These are phyloP conservation scores for Esox niger DNA, from an alignment of 2,113 vertebrate genomes.

Conservation along the genomic window DNA sequence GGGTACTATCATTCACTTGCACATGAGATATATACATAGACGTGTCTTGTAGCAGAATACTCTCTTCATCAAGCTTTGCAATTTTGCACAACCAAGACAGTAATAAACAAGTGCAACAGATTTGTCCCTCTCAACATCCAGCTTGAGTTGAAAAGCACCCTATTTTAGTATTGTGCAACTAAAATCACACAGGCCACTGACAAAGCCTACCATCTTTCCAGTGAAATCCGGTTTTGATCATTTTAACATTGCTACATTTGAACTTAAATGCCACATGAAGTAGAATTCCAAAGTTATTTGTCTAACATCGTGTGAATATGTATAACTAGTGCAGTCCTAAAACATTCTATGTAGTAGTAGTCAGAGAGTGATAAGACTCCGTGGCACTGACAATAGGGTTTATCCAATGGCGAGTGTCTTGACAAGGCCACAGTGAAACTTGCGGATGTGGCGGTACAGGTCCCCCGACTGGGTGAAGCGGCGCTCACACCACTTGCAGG, in stretches of 20 bases:
- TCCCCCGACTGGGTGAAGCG: constrained; percentile 98
- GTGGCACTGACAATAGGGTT: constrained; percentile 44
- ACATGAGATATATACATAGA: constrained; percentile 17
- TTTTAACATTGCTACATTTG: constrained; percentile 53
- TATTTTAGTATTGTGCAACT: neutral
- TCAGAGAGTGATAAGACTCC: constrained; percentile 44
- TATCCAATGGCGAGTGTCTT: constrained; percentile 82
- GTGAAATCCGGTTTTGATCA: constrained; percentile 27
- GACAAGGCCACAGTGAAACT: constrained; percentile 96
- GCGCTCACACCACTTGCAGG: constrained; percentile 96
- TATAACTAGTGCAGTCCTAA: constrained; percentile 15
- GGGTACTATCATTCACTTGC: constrained; percentile 43
- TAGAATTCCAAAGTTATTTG: constrained; percentile 49
- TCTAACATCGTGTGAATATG: constrained; percentile 39
- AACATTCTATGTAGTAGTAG: constrained; percentile 20
- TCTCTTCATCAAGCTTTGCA: constrained; percentile 36
- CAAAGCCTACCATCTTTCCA: constrained; percentile 29
- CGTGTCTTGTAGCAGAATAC: constrained; percentile 24
- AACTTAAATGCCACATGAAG: constrained; percentile 50
- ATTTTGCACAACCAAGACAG: constrained; percentile 46
- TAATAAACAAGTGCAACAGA: constrained; percentile 59
- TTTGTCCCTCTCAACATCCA: constrained; percentile 49
- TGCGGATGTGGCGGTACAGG: constrained; percentile 96
- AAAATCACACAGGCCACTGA: constrained; percentile 14
- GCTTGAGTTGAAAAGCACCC: neutral